Evolutionary conservation across 2,797 vertebrate genomes (phyloP).

Genomic region (Sternarchorhynchus goeldii): DNA sequence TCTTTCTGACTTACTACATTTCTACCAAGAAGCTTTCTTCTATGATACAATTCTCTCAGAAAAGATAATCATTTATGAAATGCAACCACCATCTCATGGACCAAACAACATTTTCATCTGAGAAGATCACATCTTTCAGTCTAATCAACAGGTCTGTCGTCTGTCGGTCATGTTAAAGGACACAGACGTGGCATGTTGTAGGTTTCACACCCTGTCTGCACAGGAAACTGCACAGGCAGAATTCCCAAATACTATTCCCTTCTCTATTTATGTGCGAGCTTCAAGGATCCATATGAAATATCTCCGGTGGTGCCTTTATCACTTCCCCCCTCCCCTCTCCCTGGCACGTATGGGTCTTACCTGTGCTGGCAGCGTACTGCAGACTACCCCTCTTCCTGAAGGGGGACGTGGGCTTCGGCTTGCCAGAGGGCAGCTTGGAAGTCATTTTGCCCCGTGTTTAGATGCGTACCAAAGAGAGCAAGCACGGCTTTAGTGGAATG

Average conservation of each 20-base stretch:
- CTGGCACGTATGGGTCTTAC: conserved; percentile 72
- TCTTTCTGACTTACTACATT: background rate
- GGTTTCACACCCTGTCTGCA: too few species aligned
- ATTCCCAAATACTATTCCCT: too few species aligned
- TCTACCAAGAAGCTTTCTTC: too few species aligned
- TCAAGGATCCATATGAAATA: too few species aligned
- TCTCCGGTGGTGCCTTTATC: background rate
- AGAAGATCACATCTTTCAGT: conserved; percentile 2
- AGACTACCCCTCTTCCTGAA: conserved; percentile 88
- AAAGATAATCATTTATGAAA: background rate
- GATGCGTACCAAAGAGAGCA: conserved; percentile 19
- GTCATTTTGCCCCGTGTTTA: conserved; percentile 70
- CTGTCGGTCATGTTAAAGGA: background rate
- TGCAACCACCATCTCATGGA: background rate
- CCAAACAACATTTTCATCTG: background rate
- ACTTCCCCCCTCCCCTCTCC: background rate
- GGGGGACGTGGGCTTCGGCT: conserved; percentile 74
- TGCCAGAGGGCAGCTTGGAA: conserved; percentile 71
- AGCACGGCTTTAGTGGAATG: conserved; percentile 24
- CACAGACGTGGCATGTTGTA: conserved; percentile 7
- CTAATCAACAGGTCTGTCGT: conserved; percentile 68
- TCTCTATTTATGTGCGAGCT: too few species aligned
- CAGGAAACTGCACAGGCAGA: too few species aligned
- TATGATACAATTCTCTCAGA: background rate
- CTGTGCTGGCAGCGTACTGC: conserved; percentile 82